Conservation (phyloP, 2,797 vertebrate species). For the Protosalanx chinensis region DNA sequence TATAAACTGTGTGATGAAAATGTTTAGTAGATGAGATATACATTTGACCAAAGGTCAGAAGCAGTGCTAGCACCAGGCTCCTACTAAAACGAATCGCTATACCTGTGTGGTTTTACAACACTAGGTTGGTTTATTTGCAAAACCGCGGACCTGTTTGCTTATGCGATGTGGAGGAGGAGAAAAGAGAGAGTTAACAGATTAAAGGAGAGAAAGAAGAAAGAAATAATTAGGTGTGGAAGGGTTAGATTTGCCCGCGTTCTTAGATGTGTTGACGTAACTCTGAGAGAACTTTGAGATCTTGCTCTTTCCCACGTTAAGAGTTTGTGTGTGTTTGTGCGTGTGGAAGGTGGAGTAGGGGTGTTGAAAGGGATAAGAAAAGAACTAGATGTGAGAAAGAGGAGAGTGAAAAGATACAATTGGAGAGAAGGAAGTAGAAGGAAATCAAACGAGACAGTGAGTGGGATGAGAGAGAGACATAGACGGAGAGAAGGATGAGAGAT, state of each 20-base stretch:
- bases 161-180: neutral
- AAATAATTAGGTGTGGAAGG: no score
- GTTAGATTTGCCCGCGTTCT: conserved; percentile 35
- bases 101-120: conserved; percentile 32
- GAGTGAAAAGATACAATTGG: conserved; percentile 36
- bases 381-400: conserved; percentile 55
- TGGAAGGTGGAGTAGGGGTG: neutral
- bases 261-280: conserved; percentile 52
- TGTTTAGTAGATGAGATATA: no score
- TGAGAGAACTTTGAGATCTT: conserved; percentile 52
- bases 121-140: neutral
- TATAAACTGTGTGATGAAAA: no score
- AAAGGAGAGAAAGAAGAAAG: neutral
- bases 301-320: conserved; percentile 57
- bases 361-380: neutral
- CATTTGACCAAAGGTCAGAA: no score
- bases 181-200: conserved; percentile 16
- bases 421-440: conserved; percentile 26
- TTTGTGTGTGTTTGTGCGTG: neutral
- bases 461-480: conserved; percentile 44
- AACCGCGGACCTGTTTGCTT: neutral
- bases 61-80: no score
- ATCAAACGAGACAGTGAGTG: conserved; percentile 21
- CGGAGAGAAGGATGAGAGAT: conserved; percentile 19
- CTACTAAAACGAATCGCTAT: neutral